Evolutionary conservation across 2,888 invertebrate genomes (phyloP).

Genomic region (Eugnorisma glareosa): DNA sequence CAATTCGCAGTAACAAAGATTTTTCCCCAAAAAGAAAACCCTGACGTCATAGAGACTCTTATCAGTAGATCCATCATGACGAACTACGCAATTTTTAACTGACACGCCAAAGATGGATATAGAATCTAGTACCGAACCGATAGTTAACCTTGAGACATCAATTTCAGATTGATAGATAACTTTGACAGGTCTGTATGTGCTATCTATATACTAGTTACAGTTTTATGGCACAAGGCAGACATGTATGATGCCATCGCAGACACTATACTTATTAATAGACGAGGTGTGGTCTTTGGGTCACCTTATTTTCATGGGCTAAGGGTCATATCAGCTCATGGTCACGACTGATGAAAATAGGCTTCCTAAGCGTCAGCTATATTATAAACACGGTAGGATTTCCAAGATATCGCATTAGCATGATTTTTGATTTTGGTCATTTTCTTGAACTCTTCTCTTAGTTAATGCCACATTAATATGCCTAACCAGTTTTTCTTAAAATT

Average conservation of each 20-base stretch:
- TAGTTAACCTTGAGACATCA: slow-evolving; percentile 60
- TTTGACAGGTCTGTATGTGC: slow-evolving; percentile 46
- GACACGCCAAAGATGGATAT: slow-evolving; percentile 46
- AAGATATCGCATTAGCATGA: not conserved
- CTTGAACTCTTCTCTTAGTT: not conserved
- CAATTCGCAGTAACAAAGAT: not conserved
- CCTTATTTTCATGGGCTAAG: slow-evolving; percentile 26
- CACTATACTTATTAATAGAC: slow-evolving; percentile 35
- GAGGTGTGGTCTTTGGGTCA: slow-evolving; percentile 31
- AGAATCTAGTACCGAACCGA: slow-evolving; percentile 29
- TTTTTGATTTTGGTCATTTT: not conserved
- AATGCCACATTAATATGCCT: not conserved
- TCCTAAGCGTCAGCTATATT: not conserved
- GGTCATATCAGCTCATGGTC: not conserved
- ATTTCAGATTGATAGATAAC: slow-evolving; percentile 62
- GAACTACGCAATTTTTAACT: slow-evolving; percentile 36
- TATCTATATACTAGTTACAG: slow-evolving; percentile 30
- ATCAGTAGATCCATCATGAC: slow-evolving; percentile 43
- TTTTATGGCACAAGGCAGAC: slow-evolving; percentile 53
- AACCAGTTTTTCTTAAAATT: not conserved
- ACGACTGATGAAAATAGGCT: not conserved
- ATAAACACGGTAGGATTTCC: not conserved
- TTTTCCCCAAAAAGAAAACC: not conserved
- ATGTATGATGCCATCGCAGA: slow-evolving; percentile 41
- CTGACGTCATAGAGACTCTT: not conserved